Evolutionary conservation across 2,797 vertebrate genomes (phyloP), one percentile per base, ranked within the genome.

Genomic region (Otus scops): DNA sequence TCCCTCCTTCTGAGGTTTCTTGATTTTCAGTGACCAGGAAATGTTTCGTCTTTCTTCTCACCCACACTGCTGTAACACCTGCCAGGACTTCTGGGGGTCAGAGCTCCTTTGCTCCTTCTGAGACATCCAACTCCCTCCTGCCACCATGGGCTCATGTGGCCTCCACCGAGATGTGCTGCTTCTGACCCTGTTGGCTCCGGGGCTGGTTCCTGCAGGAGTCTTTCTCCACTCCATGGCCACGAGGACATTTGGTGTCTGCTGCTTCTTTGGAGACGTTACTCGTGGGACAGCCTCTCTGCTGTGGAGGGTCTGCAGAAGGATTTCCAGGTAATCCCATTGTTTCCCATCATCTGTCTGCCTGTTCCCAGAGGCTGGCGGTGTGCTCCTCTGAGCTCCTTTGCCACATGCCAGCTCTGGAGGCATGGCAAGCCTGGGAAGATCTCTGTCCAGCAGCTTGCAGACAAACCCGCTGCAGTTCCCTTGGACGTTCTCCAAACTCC

Each of bases 141-240:
- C 32, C 28, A 1, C 60, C 1, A 4, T 63, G 74, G 47, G 51
- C n/a, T 79, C 26, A 0, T 1, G 22, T 69, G 53, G 59, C 56
- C 75, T 61, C 39, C 36, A 30, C 48, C 1, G 0, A 26, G 77
- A 65, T 51, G 38, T 60, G 48, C 89, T 92, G 10, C 83, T 85
- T 69, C 30, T 76, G 47, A 51, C 24, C 34, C 53, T 38, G 7
- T 38, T 85, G 81, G 60, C 83, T 93, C 68, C 7, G 0, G 4
- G 83, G 51, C 92, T 92, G 77, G 56, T 77, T 95, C 83, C 90
- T 92, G 80, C 89, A 76, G 87, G 92, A 82, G 67, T 19, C 77
- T n/a, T 59, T 53, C 74, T 85, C 74, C 61, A 39, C 47, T 50
- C 57, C 76, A 45, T 1, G 3, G 54, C 76, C 21, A 27, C 1